Evolutionary conservation across 2,888 invertebrate species (phyloP).

Genomic region (Eupeodes luniger): DNA sequence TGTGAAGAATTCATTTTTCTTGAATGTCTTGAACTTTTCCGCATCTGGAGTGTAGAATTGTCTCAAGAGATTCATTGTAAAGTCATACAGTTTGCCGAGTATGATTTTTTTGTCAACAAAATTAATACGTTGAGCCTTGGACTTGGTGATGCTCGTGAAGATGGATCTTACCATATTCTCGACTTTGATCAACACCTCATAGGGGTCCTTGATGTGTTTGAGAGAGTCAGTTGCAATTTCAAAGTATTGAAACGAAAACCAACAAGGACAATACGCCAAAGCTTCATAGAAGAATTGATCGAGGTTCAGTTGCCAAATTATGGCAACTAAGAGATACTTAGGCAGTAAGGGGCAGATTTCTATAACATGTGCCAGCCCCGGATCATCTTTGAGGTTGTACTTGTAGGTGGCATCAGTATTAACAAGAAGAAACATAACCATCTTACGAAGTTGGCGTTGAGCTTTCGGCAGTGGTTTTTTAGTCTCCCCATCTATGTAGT

Average conservation of each 20-base stretch:
- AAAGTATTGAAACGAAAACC: constrained; percentile 80
- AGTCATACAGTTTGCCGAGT: constrained; percentile 78
- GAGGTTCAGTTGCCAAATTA: constrained; percentile 80
- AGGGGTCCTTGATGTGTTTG: constrained; percentile 79
- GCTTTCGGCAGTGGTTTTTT: constrained; percentile 70
- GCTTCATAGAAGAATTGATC: constrained; percentile 80
- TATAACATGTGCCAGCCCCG: constrained; percentile 78
- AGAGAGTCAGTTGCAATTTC: constrained; percentile 79
- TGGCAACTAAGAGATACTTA: constrained; percentile 79
- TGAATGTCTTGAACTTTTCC: constrained; percentile 79
- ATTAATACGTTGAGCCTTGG: constrained; percentile 78
- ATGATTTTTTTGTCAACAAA: constrained; percentile 79
- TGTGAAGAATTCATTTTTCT: constrained; percentile 77
- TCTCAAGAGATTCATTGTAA: constrained; percentile 79
- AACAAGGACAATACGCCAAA: constrained; percentile 79
- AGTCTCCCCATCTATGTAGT: constrained; percentile 73
- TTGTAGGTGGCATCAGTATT: constrained; percentile 81
- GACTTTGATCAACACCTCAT: constrained; percentile 79
- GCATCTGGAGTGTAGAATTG: constrained; percentile 80
- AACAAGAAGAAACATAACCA: constrained; percentile 79
- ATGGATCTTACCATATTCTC: constrained; percentile 78
- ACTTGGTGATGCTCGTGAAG: constrained; percentile 78
- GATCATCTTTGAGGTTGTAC: constrained; percentile 79
- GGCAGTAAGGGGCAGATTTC: constrained; percentile 80
- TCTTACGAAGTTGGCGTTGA: constrained; percentile 78